A percentile compares a stretch with the other conserved stretches of the same genome.
Evolutionary conservation across 2,888 invertebrate species (phyloP).

Genomic region (Alsophila aescularia): DNA sequence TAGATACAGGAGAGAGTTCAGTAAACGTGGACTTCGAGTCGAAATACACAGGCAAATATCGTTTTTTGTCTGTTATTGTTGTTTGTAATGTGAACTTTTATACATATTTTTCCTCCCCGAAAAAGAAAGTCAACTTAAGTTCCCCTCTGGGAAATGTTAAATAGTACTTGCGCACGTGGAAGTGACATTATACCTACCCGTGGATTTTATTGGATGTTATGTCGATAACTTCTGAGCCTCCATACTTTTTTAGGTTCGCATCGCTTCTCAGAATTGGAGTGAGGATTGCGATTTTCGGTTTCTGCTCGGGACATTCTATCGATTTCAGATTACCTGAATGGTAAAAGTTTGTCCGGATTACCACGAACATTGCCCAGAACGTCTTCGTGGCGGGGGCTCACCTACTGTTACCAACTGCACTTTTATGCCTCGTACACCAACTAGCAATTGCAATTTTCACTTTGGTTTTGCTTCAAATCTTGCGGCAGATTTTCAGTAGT

Average conservation of each 20-base stretch:
- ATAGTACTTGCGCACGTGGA: conserved; percentile 33
- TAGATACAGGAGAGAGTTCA: conserved; percentile 30
- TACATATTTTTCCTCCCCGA: conserved; percentile 32
- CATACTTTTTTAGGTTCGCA: conserved; percentile 7
- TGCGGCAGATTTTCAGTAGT: no score
- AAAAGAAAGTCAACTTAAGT: conserved; percentile 34
- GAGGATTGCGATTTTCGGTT: conserved; percentile 2
- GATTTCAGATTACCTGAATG: conserved; percentile 56
- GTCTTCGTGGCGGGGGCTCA: background rate
- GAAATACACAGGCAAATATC: conserved; percentile 42
- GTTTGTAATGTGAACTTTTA: conserved; percentile 41
- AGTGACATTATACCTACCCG: conserved; percentile 28
- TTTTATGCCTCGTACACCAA: conserved; percentile 6
- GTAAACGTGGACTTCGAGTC: conserved; percentile 46
- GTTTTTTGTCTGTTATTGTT: conserved; percentile 42
- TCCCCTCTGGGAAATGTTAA: conserved; percentile 34
- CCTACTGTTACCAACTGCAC: background rate
- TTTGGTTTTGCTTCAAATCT: no score
- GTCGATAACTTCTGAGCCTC: conserved; percentile 13
- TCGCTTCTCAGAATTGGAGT: background rate
- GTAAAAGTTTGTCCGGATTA: conserved; percentile 53
- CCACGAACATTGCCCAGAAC: conserved; percentile 26
- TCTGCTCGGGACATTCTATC: conserved; percentile 43
- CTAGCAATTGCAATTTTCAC: background rate
- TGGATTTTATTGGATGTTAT: conserved; percentile 31